A percentile compares a stretch with the other conserved stretches of the same genome.
phyloP scores from a whole-genome alignment of 2,888 invertebrate genomes.

The Dorcus parallelipipedus region DNA sequence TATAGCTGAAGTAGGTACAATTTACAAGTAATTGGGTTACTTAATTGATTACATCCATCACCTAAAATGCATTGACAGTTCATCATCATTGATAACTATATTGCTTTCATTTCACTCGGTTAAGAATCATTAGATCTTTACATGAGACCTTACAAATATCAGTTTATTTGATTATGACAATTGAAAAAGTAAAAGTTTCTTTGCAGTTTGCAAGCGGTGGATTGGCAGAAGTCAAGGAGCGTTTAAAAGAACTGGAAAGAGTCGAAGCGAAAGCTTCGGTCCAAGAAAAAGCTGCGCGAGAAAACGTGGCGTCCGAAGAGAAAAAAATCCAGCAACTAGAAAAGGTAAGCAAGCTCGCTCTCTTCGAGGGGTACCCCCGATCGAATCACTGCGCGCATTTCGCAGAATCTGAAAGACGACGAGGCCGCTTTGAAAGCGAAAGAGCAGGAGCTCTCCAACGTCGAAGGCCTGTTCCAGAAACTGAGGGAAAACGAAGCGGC shows the following conservation, averaged over 20 bases:
- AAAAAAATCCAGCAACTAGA: slow-evolving; percentile 66
- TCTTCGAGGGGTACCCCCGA: not conserved
- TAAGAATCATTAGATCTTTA: not conserved
- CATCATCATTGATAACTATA: no score
- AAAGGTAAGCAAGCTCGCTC: slow-evolving; percentile 39
- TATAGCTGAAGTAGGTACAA: no score
- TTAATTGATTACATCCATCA: no score
- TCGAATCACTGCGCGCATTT: not conserved
- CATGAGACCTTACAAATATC: not conserved
- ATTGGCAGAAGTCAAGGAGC: slow-evolving; percentile 61
- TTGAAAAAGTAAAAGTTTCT: slow-evolving; percentile 14
- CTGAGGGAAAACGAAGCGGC: slow-evolving; percentile 64
- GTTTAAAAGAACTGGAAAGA: slow-evolving; percentile 63
- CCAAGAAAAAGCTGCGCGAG: slow-evolving; percentile 61
- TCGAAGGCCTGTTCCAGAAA: slow-evolving; percentile 62
- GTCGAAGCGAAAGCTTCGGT: slow-evolving; percentile 64
- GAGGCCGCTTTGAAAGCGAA: slow-evolving; percentile 59
- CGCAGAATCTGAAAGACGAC: slow-evolving; percentile 62
- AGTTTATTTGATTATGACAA: not conserved
- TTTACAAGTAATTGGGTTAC: no score
- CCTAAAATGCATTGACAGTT: no score
- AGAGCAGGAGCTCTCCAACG: slow-evolving; percentile 57
- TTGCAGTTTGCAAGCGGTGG: slow-evolving; percentile 64
- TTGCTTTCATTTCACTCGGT: not conserved
- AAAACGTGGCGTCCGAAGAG: slow-evolving; percentile 64